Conservation (phyloP, 2,797 vertebrate genomes). For the Pseudomugil gertrudae region DNA sequence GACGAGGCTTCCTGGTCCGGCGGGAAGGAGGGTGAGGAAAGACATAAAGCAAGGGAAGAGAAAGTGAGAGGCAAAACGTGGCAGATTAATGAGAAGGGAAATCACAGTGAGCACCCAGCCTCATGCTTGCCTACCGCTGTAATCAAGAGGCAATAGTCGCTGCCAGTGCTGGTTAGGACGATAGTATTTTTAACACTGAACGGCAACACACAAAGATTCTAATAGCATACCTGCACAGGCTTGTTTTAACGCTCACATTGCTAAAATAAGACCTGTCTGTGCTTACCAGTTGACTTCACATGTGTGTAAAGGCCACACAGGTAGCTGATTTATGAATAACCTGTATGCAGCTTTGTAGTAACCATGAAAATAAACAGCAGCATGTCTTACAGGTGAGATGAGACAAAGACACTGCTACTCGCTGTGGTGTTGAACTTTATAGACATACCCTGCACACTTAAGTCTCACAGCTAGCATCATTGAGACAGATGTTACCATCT, state of each 20-base stretch:
- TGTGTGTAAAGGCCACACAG: not conserved
- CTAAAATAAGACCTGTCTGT: constrained; percentile 35
- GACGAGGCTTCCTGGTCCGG: constrained; percentile 93
- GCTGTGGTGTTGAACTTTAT: not conserved
- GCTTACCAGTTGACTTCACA: not conserved
- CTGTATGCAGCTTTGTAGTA: not conserved
- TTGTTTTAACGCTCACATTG: constrained; percentile 31
- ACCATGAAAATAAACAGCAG: not conserved
- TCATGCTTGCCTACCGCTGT: constrained; percentile 38
- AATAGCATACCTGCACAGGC: constrained; percentile 43
- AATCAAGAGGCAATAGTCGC: constrained; percentile 68
- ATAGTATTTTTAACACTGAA: constrained; percentile 46
- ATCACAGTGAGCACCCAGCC: constrained; percentile 62
- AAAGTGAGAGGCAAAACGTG: constrained; percentile 32
- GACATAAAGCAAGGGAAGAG: constrained; percentile 10
- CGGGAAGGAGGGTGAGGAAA: not conserved
- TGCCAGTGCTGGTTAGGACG: constrained; percentile 62
- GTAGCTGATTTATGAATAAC: not conserved
- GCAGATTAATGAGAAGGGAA: constrained; percentile 72
- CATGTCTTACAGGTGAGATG: not conserved
- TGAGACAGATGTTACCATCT: constrained; percentile 1
- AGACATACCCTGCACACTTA: not conserved
- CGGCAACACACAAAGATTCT: constrained; percentile 31
- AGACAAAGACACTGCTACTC: not conserved
- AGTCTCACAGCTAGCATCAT: not conserved